These are phyloP conservation scores for Drosophila tsacasi DNA, from an alignment of 1,140 invertebrate species.

Conservation along the genomic window DNA sequence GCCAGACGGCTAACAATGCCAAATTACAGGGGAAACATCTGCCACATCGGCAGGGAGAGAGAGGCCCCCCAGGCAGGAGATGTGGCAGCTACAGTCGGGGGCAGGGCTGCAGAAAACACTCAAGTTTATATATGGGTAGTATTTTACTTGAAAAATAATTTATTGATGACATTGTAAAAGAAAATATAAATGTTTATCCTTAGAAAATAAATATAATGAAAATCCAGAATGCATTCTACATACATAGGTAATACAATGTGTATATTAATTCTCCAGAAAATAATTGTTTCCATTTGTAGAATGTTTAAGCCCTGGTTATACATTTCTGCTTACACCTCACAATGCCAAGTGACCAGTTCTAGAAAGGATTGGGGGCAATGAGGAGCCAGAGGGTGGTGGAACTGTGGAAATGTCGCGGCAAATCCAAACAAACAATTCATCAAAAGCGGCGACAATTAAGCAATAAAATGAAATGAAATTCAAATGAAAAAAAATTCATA, in stretches of 20 bases:
- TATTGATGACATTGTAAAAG: too few relatives aligned
- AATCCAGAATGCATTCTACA: too few relatives aligned
- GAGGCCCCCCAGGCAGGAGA: slow-evolving; percentile 20
- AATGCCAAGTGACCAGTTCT: not conserved
- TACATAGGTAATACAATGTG: too few relatives aligned
- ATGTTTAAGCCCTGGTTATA: not conserved
- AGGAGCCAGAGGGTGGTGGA: slow-evolving; percentile 8
- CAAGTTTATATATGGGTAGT: not conserved
- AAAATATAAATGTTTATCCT: not conserved
- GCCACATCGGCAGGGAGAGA: slow-evolving; percentile 17
- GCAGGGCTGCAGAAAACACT: slow-evolving; percentile 13
- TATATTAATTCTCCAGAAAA: not conserved
- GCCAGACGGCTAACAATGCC: slow-evolving; percentile 39
- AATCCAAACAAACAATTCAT: slow-evolving; percentile 83
- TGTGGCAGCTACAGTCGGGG: slow-evolving; percentile 4
- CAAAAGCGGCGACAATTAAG: slow-evolving; percentile 82
- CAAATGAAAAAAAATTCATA: slow-evolving; percentile 72
- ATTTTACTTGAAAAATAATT: not conserved
- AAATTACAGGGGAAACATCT: slow-evolving; percentile 68
- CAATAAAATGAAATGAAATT: slow-evolving; percentile 73
- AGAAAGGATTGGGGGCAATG: not conserved
- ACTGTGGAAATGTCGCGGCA: slow-evolving; percentile 76
- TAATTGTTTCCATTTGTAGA: not conserved
- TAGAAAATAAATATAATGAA: not conserved
- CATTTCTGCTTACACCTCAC: slow-evolving; percentile 9